Evolutionary conservation across 2,797 vertebrate genomes (phyloP).

Genomic region (Falco cherrug): DNA sequence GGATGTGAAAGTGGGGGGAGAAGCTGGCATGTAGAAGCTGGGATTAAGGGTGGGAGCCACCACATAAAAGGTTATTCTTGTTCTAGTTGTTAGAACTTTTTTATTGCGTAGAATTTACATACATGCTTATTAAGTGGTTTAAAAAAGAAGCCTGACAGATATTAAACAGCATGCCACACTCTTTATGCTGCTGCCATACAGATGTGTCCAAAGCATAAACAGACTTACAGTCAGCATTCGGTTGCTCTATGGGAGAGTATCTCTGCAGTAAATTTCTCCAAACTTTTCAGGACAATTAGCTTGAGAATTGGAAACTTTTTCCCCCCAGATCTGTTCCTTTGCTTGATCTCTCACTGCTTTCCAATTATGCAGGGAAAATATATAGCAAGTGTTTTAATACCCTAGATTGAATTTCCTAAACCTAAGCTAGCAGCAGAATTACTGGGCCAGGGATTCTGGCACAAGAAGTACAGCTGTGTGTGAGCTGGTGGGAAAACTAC

Average conservation of each 20-base stretch:
- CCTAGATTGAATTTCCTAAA: conserved; percentile 64
- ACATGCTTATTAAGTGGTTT: conserved; percentile 75
- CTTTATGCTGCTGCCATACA: conserved; percentile 71
- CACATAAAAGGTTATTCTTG: conserved; percentile 72
- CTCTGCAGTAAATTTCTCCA: conserved; percentile 38
- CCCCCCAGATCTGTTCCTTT: neutral
- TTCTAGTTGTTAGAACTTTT: conserved; percentile 70
- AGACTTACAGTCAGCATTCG: conserved; percentile 54
- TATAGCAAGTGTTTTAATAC: conserved; percentile 57
- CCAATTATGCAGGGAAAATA: conserved; percentile 61
- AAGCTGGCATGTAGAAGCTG: conserved; percentile 59
- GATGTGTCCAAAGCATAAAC: conserved; percentile 71
- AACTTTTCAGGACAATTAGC: conserved; percentile 63
- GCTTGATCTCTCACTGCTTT: conserved; percentile 58
- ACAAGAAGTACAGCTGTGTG: conserved; percentile 66
- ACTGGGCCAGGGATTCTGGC: conserved; percentile 48
- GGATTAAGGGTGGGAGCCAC: conserved; percentile 70
- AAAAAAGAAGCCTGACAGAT: conserved; percentile 72
- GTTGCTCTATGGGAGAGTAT: conserved; percentile 62
- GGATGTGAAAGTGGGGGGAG: conserved; percentile 65
- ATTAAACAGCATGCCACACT: conserved; percentile 68
- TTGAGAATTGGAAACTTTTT: conserved; percentile 36
- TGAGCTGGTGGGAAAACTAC: conserved; percentile 69
- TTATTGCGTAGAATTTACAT: conserved; percentile 71
- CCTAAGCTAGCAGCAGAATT: conserved; percentile 52